phyloP scores from a whole-genome alignment of 2,888 invertebrate species.

The Drosophila setosimentum region DNA sequence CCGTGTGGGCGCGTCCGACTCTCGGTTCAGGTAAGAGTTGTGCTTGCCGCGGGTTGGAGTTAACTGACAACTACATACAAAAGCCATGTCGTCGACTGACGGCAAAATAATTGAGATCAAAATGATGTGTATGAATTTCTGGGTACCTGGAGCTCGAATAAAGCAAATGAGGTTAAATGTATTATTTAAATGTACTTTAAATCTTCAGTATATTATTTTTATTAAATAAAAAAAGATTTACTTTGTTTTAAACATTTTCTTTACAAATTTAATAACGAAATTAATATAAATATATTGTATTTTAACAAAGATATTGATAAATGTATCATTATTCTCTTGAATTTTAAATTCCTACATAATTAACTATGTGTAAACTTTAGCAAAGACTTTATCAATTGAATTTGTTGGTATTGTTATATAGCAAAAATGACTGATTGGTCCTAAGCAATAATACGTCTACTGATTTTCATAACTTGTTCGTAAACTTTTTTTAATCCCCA shows the following conservation, averaged over 20 bases:
- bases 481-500: conserved; percentile 26
- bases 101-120: conserved; percentile 68
- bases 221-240: background rate
- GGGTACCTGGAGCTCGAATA: conserved; percentile 24
- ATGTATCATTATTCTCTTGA: background rate
- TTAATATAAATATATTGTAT: background rate
- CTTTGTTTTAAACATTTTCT: background rate
- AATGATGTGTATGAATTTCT: conserved; percentile 44
- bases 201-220: background rate
- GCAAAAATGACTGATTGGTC: background rate
- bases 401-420: background rate
- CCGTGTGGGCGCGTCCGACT: conserved; percentile 11
- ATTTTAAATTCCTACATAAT: background rate
- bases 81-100: conserved; percentile 42
- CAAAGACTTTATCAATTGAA: background rate
- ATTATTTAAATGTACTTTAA: background rate
- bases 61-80: conserved; percentile 21
- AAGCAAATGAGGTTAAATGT: background rate
- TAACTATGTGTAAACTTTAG: background rate
- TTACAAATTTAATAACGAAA: background rate
- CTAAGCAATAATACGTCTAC: background rate
- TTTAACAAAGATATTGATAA: background rate
- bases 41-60: background rate
- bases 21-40: conserved; percentile 13
- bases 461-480: conserved; percentile 22